Evolutionary conservation across 2,888 invertebrate genomes (phyloP), one percentile per base, ranked within the genome.

Genomic region (Cantharis rustica): DNA sequence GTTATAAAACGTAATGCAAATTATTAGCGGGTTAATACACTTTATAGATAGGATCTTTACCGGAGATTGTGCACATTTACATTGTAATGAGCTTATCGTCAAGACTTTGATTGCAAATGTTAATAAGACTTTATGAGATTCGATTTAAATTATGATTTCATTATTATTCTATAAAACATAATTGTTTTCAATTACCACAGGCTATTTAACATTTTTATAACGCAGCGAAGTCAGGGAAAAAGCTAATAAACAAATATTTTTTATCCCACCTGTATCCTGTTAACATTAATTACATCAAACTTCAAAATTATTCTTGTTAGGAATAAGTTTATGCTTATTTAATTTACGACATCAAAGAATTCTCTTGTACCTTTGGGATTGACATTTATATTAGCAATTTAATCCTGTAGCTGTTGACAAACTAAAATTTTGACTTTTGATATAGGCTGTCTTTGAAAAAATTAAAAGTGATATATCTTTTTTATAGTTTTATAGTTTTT

Each of bases 1-100:
- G n/a, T 47, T 47, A 47, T 47, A 47, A 47, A 47, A n/a, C n/a
- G 2, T 47, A 47, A 47, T 47, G 47, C 47, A 47, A 47, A 47
- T 47, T 47, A 47, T 47, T 47, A 47, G 47, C 47, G 47, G 47
- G 47, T 47, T 47, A 47, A 47, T 47, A 47, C 47, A 47, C 47
- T 47, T 47, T n/a, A 47, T 47, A 47, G n/a, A 47, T 68, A 68
- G 73, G 68, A 73, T 73, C 73, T 73, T 27, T 63, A 62, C 73
- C 73, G 73, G 73, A 73, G 68, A 73, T 73, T 73, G 69, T 73
- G 27, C 62, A 68, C 73, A 73, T 73, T 69, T 68, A 61, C 20
- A 27, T 27, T 69, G 69, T 73, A 73, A 73, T 66, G 20, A 66
- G 13, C 20, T 66, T 15, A 66, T 20, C n/a, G 5, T 66, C 9